phyloP scores from a whole-genome alignment of 2,888 invertebrate species.

The Nebria salina region DNA sequence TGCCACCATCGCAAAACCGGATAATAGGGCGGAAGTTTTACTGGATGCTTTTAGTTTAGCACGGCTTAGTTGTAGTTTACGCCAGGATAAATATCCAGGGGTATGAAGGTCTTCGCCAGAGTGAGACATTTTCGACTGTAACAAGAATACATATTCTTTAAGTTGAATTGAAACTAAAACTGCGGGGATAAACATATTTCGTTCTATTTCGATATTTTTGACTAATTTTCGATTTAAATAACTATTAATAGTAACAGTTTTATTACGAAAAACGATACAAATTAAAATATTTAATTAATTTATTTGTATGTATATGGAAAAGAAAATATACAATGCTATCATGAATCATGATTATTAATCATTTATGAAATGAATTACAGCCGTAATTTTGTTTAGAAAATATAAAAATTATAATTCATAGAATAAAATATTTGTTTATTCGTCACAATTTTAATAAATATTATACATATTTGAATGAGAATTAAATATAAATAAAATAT shows the following conservation, averaged over 20 bases:
- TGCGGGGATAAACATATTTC: too few species aligned
- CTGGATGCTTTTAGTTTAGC: conserved; percentile 98
- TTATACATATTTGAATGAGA: too few species aligned
- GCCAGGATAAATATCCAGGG: conserved; percentile 87
- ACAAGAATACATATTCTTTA: conserved; percentile 19
- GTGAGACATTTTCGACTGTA: conserved; percentile 74
- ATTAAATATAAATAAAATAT: too few species aligned
- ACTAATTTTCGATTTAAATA: too few species aligned
- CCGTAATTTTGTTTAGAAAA: too few species aligned
- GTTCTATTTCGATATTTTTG: too few species aligned
- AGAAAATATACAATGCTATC: not conserved
- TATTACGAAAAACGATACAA: not conserved
- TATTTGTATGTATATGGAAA: too few species aligned
- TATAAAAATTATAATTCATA: too few species aligned
- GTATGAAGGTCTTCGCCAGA: conserved; percentile 80
- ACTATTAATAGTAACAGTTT: too few species aligned
- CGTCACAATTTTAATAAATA: too few species aligned
- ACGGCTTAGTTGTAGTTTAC: conserved; percentile 91
- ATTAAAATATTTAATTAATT: conserved; percentile 8
- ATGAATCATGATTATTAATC: not conserved
- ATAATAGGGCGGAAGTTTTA: conserved; percentile 95
- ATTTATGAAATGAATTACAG: not conserved
- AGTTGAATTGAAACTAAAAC: too few species aligned
- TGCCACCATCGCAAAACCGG: conserved; percentile 98
- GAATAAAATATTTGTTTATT: too few species aligned